Evolutionary conservation across 2,113 vertebrate species (phyloP), one percentile per base, ranked within the genome.

Genomic region (Gracilinanus agilis): DNA sequence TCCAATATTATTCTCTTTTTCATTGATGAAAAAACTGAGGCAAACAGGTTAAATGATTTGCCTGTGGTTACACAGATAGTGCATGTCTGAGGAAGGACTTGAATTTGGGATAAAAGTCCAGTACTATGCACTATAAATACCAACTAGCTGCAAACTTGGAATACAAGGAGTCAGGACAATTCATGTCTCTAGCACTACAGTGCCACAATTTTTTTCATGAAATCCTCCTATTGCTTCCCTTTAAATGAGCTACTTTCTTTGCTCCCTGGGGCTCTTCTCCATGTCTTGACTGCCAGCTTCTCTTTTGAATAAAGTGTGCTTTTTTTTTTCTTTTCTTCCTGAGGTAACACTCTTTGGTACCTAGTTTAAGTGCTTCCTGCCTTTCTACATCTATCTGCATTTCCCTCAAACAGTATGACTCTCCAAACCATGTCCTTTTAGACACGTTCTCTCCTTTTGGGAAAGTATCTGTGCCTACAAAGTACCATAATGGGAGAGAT

Each of bases 11-110:
- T n/a, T 75, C 29, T 1, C 25, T 6, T 75, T 75, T 75, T 75
- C n/a, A n/a, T 16, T n/a, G 61, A 75, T 75, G 12, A 75, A 16
- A 75, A 75, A 75, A 75, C 13, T 75, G 16, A 75, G 61, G 11
- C 5, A 75, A 34, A 75, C 61, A 67, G 29, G 27, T 67, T 19
- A 75, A 75, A 1, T 75, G 3, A 75, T 0, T 67, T 67, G 12
- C 34, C 61, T 16, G 19, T 13, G 34, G 34, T 19, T 75, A n/a
- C 4, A 67, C 6, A 75, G 34, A 27, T 83, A 83, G 16, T 83
- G 40, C 40, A 40, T 83, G n/a, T 40, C n/a, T 83, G 11, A 40
- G n/a, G 16, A 34, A 40, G n/a, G 19, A 83, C 95, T 96, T 92
- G 54, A 93, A 44, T 49, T 83, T 0, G 2, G 16, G 61, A n/a